Conservation (phyloP, 2,797 vertebrate species). For the Rhabdophis nuchalis region DNA sequence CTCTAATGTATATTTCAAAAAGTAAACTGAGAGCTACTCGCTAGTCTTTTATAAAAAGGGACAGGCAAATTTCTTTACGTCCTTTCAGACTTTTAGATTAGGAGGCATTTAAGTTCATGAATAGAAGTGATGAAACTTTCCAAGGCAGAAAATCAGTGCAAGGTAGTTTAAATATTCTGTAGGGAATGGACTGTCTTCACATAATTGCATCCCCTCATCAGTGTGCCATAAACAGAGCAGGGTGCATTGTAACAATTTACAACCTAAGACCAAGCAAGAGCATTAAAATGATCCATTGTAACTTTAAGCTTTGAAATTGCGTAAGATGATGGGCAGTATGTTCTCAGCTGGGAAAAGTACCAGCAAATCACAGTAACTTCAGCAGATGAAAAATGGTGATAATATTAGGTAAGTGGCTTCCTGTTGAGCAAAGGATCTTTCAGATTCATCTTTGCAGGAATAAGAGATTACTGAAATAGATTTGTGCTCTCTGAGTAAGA, state of each 20-base stretch:
- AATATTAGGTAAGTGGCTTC: slow-evolving; percentile 5
- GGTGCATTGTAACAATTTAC: neutral
- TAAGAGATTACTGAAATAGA: slow-evolving; percentile 27
- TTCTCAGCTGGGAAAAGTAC: slow-evolving; percentile 9
- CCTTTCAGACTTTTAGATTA: neutral
- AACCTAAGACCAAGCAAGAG: neutral
- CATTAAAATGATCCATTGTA: neutral
- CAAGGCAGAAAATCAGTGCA: neutral
- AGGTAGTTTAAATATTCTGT: slow-evolving; percentile 20
- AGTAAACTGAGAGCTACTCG: neutral
- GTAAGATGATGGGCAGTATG: neutral
- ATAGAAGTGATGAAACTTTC: neutral
- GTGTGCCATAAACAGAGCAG: slow-evolving; percentile 3
- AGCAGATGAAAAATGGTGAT: neutral
- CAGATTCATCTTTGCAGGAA: neutral
- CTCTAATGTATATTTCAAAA: neutral
- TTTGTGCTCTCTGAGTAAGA: neutral
- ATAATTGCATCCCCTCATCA: slow-evolving; percentile 27
- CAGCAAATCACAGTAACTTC: slow-evolving; percentile 2
- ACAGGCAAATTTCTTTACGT: neutral
- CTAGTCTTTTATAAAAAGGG: neutral
- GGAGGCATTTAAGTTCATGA: neutral
- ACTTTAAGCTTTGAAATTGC: slow-evolving; percentile 14
- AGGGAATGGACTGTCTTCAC: slow-evolving; percentile 37
- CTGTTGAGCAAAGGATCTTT: neutral